Evolutionary conservation across 1,140 invertebrate genomes (phyloP), one percentile per base, ranked within the genome.

Genomic region (Varroa destructor): DNA sequence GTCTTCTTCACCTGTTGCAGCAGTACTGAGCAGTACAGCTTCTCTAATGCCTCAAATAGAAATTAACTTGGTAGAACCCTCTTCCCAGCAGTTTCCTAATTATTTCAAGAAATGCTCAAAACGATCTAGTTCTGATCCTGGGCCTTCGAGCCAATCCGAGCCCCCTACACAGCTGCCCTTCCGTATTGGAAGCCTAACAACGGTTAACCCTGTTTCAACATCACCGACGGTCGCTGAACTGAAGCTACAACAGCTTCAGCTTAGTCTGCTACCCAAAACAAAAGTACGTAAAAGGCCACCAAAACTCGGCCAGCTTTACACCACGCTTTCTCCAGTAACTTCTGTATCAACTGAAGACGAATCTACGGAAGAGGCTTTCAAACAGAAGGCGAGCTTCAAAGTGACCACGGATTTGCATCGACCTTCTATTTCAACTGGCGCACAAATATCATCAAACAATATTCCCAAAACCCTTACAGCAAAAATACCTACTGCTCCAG

Each of bases 261-360:
- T 67, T 43, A 43, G 12, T 46, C 1, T 46, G 61, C 61, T 14
- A 43, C 61, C 61, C 1, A 67, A 40, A 43, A 12, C 61, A 1
- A 67, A 40, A 40, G 2, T 40, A 12, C 61, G 61, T 2, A 67
- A 40, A 46, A 12, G 61, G 37, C 61, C 61, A 40, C 61, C 61
- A 1, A 67, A 67, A 67, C 37, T 67, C 12, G 40, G 40, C 1
- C 61, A 67, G 46, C 40, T 67, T 12, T 40, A 67, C 61, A 67
- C 61, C 14, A 67, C 61, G 61, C 61, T 67, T 12, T 67, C 61
- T 12, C 61, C 61, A 1, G 61, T 67, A 37, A 67, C 61, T 12
- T 67, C 61, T 12, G 61, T 67, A 5, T 67, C 61, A 12, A 67
- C 61, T 12, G 61, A 67, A 8, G 61, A 67, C 14, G 61, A 67